Percentiles rank a stretch among this genome's conserved stretches.
Conservation (phyloP, 2,113 vertebrate species). For the Saccopteryx bilineata region DNA sequence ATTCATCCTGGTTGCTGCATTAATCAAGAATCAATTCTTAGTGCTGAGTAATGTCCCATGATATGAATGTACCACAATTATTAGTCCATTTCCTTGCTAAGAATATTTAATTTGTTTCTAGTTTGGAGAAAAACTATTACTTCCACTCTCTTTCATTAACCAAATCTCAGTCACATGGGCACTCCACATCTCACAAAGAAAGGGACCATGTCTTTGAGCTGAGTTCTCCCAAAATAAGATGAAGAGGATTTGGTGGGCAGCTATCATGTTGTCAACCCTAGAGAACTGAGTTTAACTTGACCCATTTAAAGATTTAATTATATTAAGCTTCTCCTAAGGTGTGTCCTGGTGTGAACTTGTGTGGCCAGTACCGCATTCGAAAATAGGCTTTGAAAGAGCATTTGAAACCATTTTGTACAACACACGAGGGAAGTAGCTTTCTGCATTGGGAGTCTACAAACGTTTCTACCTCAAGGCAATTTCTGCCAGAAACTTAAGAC, state of each 20-base stretch:
- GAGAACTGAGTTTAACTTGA: background rate
- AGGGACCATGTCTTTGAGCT: background rate
- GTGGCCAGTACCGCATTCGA: background rate
- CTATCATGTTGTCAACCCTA: background rate
- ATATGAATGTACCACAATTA: accelerated
- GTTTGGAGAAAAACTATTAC: background rate
- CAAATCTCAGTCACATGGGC: background rate
- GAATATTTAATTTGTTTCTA: background rate
- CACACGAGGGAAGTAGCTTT: background rate
- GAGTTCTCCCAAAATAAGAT: background rate
- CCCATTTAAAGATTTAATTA: background rate
- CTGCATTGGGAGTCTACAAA: too few relatives aligned
- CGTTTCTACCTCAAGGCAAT: background rate
- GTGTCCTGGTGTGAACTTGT: background rate
- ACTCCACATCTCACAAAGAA: background rate
- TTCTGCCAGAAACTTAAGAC: background rate
- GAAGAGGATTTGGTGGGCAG: background rate
- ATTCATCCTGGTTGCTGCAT: too few relatives aligned
- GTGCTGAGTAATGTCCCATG: background rate
- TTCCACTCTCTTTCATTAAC: background rate
- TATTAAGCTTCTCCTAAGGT: background rate
- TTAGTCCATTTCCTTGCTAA: background rate
- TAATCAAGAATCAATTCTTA: background rate
- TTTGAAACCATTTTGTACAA: background rate
- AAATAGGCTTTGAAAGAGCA: too few relatives aligned